Conservation (phyloP, 2,888 invertebrate genomes). For the Celastrina argiolus region DNA sequence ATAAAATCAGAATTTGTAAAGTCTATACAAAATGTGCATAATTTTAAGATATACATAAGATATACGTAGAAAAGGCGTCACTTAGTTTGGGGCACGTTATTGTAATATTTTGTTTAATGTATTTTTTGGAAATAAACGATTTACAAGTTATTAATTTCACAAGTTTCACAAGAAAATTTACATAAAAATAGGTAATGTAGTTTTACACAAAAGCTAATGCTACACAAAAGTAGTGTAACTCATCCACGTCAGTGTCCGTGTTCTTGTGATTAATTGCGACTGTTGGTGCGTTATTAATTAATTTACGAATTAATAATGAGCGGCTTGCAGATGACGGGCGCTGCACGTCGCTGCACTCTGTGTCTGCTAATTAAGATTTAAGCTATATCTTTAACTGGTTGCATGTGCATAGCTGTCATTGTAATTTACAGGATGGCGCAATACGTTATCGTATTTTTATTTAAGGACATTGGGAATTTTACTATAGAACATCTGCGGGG, state of each 20-base stretch:
- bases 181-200: not conserved
- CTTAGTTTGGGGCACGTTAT: no score
- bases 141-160: no score
- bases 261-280: constrained; percentile 55
- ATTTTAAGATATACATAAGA: no score
- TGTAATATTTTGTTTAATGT: no score
- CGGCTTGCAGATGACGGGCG: constrained; percentile 65
- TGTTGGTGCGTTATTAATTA: constrained; percentile 66
- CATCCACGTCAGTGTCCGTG: not conserved
- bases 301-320: constrained; percentile 67
- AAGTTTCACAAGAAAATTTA: not conserved
- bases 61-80: no score
- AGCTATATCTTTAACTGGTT: constrained; percentile 9
- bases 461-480: no score
- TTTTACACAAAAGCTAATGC: not conserved
- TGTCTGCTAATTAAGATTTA: constrained; percentile 46
- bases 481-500: no score
- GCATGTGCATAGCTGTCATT: not conserved
- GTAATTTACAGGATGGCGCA: not conserved
- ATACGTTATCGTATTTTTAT: no score
- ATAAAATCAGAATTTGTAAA: no score
- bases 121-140: no score
- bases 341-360: constrained; percentile 42
- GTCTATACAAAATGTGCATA: no score
- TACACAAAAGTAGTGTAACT: not conserved